A percentile compares a stretch with the other conserved stretches of the same genome.
Evolutionary conservation across 2,797 vertebrate species (phyloP).

Genomic region (Sparidentex hasta): DNA sequence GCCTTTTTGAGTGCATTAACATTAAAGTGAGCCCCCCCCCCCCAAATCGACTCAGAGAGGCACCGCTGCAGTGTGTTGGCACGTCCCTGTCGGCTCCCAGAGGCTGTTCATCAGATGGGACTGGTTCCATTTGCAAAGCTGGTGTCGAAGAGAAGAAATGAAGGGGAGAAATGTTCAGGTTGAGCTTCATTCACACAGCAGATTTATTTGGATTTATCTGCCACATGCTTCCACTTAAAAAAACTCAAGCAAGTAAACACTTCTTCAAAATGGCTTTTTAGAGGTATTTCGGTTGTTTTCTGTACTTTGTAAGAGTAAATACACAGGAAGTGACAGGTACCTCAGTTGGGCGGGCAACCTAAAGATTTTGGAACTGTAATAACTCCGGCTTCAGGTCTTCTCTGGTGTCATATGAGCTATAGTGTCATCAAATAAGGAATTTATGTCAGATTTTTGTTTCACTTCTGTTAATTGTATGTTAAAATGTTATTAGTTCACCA

Average conservation of each 20-base stretch:
- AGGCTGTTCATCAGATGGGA: conserved; percentile 45
- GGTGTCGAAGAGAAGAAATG: conserved; percentile 28
- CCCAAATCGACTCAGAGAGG: conserved; percentile 5
- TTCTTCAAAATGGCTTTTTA: background rate
- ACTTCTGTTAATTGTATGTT: conserved; percentile 31
- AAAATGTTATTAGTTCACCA: conserved; percentile 38
- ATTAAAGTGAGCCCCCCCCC: background rate
- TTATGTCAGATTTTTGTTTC: conserved; percentile 64
- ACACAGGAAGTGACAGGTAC: conserved; percentile 72
- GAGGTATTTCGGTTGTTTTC: conserved; percentile 23
- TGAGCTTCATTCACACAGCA: conserved; percentile 11
- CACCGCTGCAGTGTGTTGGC: conserved; percentile 5
- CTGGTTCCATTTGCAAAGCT: conserved; percentile 55
- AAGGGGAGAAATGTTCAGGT: conserved; percentile 13
- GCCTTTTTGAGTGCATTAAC: conserved; percentile 44
- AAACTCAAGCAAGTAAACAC: background rate
- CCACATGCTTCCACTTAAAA: background rate
- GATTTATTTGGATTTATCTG: background rate
- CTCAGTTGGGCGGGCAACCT: conserved; percentile 69
- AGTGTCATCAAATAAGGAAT: conserved; percentile 79
- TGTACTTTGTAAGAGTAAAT: conserved; percentile 17
- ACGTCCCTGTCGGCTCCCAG: conserved; percentile 44
- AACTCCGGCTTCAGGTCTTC: conserved; percentile 79
- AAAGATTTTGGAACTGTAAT: conserved; percentile 77
- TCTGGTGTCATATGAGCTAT: conserved; percentile 86